phyloP scores from a whole-genome alignment of 2,888 invertebrate genomes.

The Bombylius major region DNA sequence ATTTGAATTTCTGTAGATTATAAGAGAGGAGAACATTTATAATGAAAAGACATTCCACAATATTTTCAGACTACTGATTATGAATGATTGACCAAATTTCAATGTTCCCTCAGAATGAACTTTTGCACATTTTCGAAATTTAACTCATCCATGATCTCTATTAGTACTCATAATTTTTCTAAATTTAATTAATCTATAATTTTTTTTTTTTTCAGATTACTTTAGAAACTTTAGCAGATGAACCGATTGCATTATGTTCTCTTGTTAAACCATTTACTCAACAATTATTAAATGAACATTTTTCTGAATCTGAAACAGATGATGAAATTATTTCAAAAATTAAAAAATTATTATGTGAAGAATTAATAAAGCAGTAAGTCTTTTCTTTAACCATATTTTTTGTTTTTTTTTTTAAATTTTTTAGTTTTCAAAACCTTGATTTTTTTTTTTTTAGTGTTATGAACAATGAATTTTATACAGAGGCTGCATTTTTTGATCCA shows the following conservation, averaged over 20 bases:
- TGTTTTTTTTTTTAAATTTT: neutral
- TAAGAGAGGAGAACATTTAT: too few species aligned
- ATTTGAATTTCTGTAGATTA: too few species aligned
- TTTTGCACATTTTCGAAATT: too few species aligned
- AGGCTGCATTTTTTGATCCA: constrained; percentile 32
- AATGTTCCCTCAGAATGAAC: too few species aligned
- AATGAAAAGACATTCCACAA: too few species aligned
- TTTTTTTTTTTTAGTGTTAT: constrained; percentile 18
- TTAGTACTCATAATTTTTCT: too few species aligned
- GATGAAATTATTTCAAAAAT: constrained; percentile 23
- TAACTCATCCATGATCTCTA: too few species aligned
- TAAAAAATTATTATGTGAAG: constrained; percentile 16
- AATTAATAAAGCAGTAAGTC: neutral
- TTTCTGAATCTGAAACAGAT: constrained; percentile 25
- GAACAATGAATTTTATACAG: constrained; percentile 26
- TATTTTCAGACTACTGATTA: too few species aligned
- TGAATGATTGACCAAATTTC: too few species aligned
- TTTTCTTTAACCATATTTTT: neutral
- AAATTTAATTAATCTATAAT: neutral
- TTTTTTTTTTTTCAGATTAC: constrained; percentile 22
- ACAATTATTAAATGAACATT: constrained; percentile 28
- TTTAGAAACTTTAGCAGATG: constrained; percentile 31
- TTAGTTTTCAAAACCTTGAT: neutral
- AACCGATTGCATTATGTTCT: constrained; percentile 28
- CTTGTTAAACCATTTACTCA: constrained; percentile 24